phyloP scores from a whole-genome alignment of 1,140 invertebrate genomes.

The Anadara kagoshimensis region DNA sequence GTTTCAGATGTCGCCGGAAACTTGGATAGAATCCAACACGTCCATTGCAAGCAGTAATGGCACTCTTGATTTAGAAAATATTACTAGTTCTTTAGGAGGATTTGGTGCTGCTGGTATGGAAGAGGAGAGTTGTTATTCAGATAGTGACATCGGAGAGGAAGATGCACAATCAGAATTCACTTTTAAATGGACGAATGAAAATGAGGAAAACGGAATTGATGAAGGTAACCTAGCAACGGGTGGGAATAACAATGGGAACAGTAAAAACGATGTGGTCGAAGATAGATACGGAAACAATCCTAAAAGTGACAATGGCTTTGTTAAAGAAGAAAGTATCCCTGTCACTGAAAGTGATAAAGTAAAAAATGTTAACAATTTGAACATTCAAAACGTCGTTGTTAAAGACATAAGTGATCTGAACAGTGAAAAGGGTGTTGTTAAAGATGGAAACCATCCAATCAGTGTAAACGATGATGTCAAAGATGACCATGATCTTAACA shows the following conservation, averaged over 20 bases:
- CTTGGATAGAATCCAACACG: background rate
- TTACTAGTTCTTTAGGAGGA: constrained; percentile 1
- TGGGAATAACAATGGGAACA: background rate
- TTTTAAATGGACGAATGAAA: constrained; percentile 30
- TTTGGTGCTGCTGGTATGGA: background rate
- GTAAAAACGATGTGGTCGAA: background rate
- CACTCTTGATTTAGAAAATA: background rate
- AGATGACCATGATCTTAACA: too few species aligned
- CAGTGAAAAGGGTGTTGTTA: too few species aligned
- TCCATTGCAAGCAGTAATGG: background rate
- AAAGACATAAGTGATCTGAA: too few species aligned
- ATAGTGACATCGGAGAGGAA: constrained; percentile 38
- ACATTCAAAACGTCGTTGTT: too few species aligned
- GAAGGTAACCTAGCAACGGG: background rate
- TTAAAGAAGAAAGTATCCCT: constrained; percentile 3
- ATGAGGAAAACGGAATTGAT: background rate
- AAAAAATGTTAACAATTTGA: too few species aligned
- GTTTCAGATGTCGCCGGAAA: constrained; percentile 24
- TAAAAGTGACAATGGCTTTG: background rate
- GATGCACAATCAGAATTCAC: constrained; percentile 41
- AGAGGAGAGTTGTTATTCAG: constrained; percentile 4
- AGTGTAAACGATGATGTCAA: too few species aligned
- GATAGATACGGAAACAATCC: constrained; percentile 1
- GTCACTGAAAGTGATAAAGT: too few species aligned
- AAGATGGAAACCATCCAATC: too few species aligned